Conservation (phyloP, 1,140 invertebrate species). For the Drosophila kohkoa region DNA sequence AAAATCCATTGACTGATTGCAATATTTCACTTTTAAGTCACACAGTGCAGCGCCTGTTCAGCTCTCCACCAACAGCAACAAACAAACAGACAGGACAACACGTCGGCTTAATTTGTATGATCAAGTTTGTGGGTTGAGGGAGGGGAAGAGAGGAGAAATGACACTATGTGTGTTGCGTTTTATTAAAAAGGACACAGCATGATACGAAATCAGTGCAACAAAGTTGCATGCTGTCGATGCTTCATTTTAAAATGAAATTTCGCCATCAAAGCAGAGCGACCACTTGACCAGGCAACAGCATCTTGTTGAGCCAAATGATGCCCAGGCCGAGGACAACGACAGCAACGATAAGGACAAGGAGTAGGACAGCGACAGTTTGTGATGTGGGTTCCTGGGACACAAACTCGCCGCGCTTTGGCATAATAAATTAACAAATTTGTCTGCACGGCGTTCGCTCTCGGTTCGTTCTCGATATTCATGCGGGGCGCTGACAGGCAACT, state of each 20-base stretch:
- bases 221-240: constrained; percentile 54
- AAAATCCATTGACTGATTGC: constrained; percentile 82
- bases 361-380: not conserved
- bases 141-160: constrained; percentile 4
- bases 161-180: constrained; percentile 38
- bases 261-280: constrained; percentile 43
- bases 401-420: constrained; percentile 54
- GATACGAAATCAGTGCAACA: constrained; percentile 64
- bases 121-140: constrained; percentile 42
- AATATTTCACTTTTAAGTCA: constrained; percentile 83
- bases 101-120: constrained; percentile 79
- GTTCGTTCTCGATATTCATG: constrained; percentile 60
- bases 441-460: constrained; percentile 36
- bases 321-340: not conserved
- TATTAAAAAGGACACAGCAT: constrained; percentile 75
- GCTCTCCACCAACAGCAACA: constrained; percentile 44
- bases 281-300: constrained; percentile 69
- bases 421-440: constrained; percentile 84
- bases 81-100: constrained; percentile 58
- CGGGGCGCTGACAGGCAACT: constrained; percentile 59
- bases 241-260: constrained; percentile 75
- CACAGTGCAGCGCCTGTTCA: constrained; percentile 36
- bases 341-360: not conserved
- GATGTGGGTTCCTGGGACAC: constrained; percentile 1
- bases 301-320: constrained; percentile 70